Evolutionary conservation across 2,888 invertebrate genomes (phyloP), one percentile per base, ranked within the genome.

Genomic region (Rhabditoides inermis): DNA sequence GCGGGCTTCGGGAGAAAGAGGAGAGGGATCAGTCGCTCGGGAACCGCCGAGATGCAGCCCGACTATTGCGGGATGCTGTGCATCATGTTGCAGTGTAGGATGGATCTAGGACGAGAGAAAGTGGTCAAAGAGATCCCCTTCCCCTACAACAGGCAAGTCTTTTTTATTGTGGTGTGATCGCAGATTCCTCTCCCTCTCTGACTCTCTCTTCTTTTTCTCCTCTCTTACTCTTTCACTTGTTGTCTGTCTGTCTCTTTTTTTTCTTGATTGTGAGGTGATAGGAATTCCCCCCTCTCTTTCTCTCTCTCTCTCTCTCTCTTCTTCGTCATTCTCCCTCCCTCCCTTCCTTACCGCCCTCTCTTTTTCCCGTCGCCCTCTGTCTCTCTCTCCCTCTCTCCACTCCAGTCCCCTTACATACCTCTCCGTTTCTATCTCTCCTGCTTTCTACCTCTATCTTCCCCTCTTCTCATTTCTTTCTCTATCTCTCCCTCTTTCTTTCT

Each of bases 281-380:
- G 25, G n/a, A 39, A 12, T n/a, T 25, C 49, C 41, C 28, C 25
- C 6, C 15, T 41, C 20, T 30, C 32, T 32, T 15, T 20, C 30
- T 42, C 32, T 41, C n/a, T 22, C 28, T 40, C 26, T 36, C 37
- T 49, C 28, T 50, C 28, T 44, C 50, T 35, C 36, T 50, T 35
- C 44, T 25, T 20, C 18, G n/a, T 30, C 44, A 23, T 18, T 25
- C 18, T 39, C 12, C 2, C 27, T 22, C 22, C n/a, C 37, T 25
- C 41, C 25, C 26, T 28, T 45, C 26, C 37, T 27, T 35, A 36
- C 32, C 12, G 40, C 44, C 32, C 32, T 51, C n/a, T n/a, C n/a
- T n/a, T n/a, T n/a, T n/a, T n/a, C n/a, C n/a, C n/a, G n/a, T 41
- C 32, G 36, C 6, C 32, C 22, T 36, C 51, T 37, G 45, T 27